phyloP scores from a whole-genome alignment of 2,797 vertebrate genomes.

The Rhinophrynus dorsalis region DNA sequence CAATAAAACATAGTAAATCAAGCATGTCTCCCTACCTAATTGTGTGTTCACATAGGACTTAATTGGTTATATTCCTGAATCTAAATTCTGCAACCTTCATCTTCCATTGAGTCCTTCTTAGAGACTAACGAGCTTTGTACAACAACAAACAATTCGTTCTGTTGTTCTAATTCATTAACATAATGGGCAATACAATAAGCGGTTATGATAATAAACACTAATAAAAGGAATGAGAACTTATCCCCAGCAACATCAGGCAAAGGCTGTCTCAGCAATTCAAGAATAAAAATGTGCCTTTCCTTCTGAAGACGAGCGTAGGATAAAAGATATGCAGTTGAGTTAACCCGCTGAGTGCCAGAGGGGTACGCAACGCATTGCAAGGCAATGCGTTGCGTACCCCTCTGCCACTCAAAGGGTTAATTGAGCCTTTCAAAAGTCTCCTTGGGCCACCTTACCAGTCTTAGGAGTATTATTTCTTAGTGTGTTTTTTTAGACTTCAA shows the following conservation, averaged over 20 bases:
- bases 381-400: no score
- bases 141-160: constrained; percentile 64
- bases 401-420: no score
- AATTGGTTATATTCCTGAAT: constrained; percentile 66
- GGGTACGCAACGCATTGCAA: no score
- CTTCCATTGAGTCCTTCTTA: constrained; percentile 52
- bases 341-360: no score
- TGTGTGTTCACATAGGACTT: constrained; percentile 65
- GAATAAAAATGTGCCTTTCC: constrained; percentile 1
- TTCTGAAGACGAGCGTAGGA: constrained; percentile 13
- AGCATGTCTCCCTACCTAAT: constrained; percentile 67
- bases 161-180: constrained; percentile 70
- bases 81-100: constrained; percentile 55
- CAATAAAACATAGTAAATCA: constrained; percentile 66
- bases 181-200: constrained; percentile 60
- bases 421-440: constrained; percentile 1
- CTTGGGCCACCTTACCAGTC: constrained; percentile 1
- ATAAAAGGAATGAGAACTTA: constrained; percentile 56
- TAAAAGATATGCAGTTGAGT: constrained; percentile 9
- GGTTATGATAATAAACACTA: constrained; percentile 62
- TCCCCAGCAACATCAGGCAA: constrained; percentile 46
- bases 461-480: constrained; percentile 1
- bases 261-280: constrained; percentile 10
- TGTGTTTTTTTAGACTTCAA: constrained; percentile 5
- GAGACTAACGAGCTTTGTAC: constrained; percentile 63